phyloP scores from a whole-genome alignment of 2,888 invertebrate species.

The Mythimna lalbum region DNA sequence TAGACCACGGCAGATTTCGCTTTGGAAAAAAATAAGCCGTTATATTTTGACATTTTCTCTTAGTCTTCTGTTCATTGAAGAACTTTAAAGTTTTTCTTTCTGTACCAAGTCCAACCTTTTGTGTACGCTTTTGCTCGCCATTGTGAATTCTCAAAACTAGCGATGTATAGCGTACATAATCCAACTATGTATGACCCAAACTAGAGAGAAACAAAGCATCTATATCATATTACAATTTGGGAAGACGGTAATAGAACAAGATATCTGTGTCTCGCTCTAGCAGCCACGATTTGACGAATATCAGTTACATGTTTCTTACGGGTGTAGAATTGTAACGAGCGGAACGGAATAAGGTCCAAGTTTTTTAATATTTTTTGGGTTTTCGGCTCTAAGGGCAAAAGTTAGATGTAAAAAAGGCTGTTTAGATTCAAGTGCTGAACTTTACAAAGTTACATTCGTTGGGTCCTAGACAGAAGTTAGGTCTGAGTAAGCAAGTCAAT shows the following conservation, averaged over 20 bases:
- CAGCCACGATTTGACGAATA: slow-evolving; percentile 72
- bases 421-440: neutral
- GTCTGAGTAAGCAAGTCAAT: neutral
- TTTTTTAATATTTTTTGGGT: slow-evolving; percentile 35
- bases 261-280: slow-evolving; percentile 64
- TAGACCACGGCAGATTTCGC: neutral
- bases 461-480: neutral
- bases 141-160: slow-evolving; percentile 12
- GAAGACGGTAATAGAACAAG: slow-evolving; percentile 70
- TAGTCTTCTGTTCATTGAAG: no score
- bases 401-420: no score
- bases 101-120: neutral
- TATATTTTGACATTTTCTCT: no score
- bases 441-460: neutral
- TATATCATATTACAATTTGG: slow-evolving; percentile 71
- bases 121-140: neutral
- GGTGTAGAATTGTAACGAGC: slow-evolving; percentile 55
- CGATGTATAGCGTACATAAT: slow-evolving; percentile 41
- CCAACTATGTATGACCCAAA: slow-evolving; percentile 21
- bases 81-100: neutral
- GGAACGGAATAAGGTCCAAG: slow-evolving; percentile 22
- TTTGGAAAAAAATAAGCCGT: neutral
- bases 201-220: slow-evolving; percentile 64
- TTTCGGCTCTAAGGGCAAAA: neutral
- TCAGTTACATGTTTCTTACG: slow-evolving; percentile 70